Base-by-base conservation (phyloP, 2,888 invertebrate genomes). In the Drosophila austrosaltans region DNA sequence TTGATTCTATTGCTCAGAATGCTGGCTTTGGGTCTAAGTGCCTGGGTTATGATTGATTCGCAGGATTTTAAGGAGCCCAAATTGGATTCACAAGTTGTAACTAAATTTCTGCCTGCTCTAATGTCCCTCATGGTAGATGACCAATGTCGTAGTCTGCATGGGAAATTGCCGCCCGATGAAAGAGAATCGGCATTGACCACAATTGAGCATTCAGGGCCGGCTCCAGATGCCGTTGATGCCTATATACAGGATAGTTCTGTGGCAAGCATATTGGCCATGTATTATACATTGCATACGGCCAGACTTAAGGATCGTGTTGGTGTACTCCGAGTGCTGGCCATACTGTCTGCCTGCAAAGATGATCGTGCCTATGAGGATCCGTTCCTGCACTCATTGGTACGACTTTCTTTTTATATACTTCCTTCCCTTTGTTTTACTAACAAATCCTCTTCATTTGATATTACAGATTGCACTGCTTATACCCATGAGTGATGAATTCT, bases 1-100 rank as follows among this genome's bases (percentile, higher is more conserved):
- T 93, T 99, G 71, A 96, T 98, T 79, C 93, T 99, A 28, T 93
- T 99, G 69, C 93, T 99, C 66, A 94, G 99, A 90, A 98, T 99
- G 98, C 93, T 99, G 78, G 96, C 98, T 0, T 93, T 99, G 53
- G 98, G 98, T 0, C 93, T 98, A 53, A 97, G 98, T 91, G 98
- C 98, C 3, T 98, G 98, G 98, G 96, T 97, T 39, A 98, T 99
- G 97, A 98, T 99, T 77, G 98, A 98, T 91, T 97, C 97, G 1
- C 96, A 97, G 93, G 97, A 97, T 81, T 98, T 98, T 89, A 98
- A 98, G 90, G 99, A 99, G 92, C 98, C 98, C 0, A 98, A 98
- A 93, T 93, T 98, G 69, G 98, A 98, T 85, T 95, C 96, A 89
- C 97, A 97, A 93, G 96, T 98, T 36, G 97, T 99, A 0, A 98